Evolutionary conservation across 2,888 invertebrate species (phyloP).

Genomic region (Listrodromus nycthemerus): DNA sequence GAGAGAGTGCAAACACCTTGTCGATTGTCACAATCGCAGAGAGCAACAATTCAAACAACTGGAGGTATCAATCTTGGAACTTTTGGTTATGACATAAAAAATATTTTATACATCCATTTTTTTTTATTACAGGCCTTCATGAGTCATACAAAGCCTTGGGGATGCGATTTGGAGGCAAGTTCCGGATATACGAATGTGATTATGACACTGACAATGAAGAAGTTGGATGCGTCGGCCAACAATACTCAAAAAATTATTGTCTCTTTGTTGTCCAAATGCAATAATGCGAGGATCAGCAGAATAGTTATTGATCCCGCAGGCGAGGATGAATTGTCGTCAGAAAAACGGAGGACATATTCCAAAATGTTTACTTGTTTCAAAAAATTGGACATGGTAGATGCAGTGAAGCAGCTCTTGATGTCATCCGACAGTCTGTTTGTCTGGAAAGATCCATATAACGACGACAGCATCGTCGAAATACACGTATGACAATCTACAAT

Average conservation of each 20-base stretch:
- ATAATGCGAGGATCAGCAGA: conserved; percentile 57
- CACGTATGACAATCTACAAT: conserved; percentile 15
- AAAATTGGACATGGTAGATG: conserved; percentile 39
- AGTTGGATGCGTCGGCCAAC: conserved; percentile 17
- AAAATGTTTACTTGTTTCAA: conserved; percentile 63
- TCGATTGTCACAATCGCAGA: conserved; percentile 66
- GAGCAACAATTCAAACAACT: conserved; percentile 60
- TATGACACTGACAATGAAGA: conserved; percentile 49
- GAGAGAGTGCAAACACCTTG: conserved; percentile 61
- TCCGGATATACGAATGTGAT: conserved; percentile 53
- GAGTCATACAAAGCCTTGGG: neutral
- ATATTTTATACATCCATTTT: neutral
- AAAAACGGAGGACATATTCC: conserved; percentile 7
- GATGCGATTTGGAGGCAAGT: conserved; percentile 48
- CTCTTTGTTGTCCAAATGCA: conserved; percentile 60
- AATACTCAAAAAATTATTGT: conserved; percentile 45
- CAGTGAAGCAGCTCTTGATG: conserved; percentile 6
- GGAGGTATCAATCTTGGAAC: conserved; percentile 48
- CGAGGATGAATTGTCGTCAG: neutral
- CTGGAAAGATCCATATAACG: neutral
- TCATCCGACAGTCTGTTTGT: conserved; percentile 14
- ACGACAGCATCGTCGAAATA: conserved; percentile 15
- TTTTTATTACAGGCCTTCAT: conserved; percentile 14
- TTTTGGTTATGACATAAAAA: no score
- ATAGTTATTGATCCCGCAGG: conserved; percentile 48